These are phyloP conservation scores for Chloromyia formosa DNA, from an alignment of 2,888 invertebrate genomes.

Conservation along the genomic window DNA sequence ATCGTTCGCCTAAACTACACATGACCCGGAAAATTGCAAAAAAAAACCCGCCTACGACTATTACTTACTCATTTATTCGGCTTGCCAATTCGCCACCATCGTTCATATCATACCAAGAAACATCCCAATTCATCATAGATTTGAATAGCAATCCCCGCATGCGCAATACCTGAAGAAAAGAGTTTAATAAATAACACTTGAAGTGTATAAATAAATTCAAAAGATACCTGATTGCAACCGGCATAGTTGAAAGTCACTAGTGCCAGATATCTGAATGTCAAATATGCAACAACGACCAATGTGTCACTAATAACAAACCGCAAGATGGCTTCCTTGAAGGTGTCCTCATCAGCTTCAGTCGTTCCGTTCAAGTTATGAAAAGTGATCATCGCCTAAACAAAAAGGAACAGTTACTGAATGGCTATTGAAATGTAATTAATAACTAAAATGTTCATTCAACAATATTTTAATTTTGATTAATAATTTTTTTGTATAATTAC, in stretches of 20 bases:
- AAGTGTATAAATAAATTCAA: neutral
- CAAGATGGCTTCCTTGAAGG: conserved; percentile 64
- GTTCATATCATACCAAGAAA: conserved; percentile 73
- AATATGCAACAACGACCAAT: conserved; percentile 66
- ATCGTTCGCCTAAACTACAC: no score
- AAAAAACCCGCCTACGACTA: no score
- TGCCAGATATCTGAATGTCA: conserved; percentile 69
- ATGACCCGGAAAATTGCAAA: no score
- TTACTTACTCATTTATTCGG: conserved; percentile 73
- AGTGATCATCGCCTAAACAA: conserved; percentile 58
- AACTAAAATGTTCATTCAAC: neutral
- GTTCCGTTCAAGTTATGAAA: conserved; percentile 52
- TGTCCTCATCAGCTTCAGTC: conserved; percentile 53
- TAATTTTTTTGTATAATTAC: conserved; percentile 11
- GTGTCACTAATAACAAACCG: conserved; percentile 69
- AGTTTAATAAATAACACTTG: conserved; percentile 2
- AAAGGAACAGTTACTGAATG: neutral
- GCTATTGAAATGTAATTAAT: neutral
- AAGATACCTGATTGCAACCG: conserved; percentile 70
- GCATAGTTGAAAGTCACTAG: conserved; percentile 72
- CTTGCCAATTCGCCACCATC: conserved; percentile 74
- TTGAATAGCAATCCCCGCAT: conserved; percentile 70
- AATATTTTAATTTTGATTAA: neutral
- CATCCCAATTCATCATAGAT: conserved; percentile 73
- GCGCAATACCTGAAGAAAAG: conserved; percentile 65